These are phyloP conservation scores for Drosophila recens DNA, from an alignment of 2,888 invertebrate species.

Conservation along the genomic window DNA sequence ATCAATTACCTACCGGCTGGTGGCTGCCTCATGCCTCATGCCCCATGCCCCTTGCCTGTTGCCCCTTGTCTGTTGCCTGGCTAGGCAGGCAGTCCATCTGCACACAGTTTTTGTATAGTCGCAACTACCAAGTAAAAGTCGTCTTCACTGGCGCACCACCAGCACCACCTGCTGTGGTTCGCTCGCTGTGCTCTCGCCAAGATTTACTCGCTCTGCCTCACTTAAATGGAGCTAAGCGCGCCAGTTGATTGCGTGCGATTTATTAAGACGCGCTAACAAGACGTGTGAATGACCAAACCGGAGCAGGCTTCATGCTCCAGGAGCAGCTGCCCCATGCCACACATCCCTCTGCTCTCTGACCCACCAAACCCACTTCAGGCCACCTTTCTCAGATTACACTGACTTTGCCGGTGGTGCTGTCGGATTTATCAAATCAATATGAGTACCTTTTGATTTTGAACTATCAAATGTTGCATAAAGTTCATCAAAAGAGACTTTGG, in stretches of 20 bases:
- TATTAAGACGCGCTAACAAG: slow-evolving; percentile 82
- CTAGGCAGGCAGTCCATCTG: slow-evolving; percentile 31
- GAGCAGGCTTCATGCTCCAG: slow-evolving; percentile 62
- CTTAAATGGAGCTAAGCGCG: slow-evolving; percentile 81
- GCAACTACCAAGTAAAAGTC: slow-evolving; percentile 56
- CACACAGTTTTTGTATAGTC: not conserved
- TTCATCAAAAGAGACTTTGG: not conserved
- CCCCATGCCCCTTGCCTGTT: not conserved
- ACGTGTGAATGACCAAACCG: slow-evolving; percentile 81
- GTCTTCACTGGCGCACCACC: slow-evolving; percentile 45
- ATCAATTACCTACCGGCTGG: slow-evolving; percentile 83
- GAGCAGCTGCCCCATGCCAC: slow-evolving; percentile 11
- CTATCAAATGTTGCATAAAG: slow-evolving; percentile 1
- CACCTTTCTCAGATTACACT: slow-evolving; percentile 44
- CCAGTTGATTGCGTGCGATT: slow-evolving; percentile 80
- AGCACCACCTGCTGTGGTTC: slow-evolving; percentile 70
- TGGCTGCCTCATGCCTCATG: slow-evolving; percentile 54
- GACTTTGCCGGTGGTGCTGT: slow-evolving; percentile 54
- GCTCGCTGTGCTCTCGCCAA: slow-evolving; percentile 60
- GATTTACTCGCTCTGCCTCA: slow-evolving; percentile 77
- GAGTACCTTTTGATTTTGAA: not conserved
- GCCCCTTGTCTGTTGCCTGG: slow-evolving; percentile 5
- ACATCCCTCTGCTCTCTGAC: not conserved
- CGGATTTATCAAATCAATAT: slow-evolving; percentile 20
- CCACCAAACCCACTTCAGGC: not conserved